phyloP scores from a whole-genome alignment of 2,113 vertebrate species.

The Rhabdornis inornatus region DNA sequence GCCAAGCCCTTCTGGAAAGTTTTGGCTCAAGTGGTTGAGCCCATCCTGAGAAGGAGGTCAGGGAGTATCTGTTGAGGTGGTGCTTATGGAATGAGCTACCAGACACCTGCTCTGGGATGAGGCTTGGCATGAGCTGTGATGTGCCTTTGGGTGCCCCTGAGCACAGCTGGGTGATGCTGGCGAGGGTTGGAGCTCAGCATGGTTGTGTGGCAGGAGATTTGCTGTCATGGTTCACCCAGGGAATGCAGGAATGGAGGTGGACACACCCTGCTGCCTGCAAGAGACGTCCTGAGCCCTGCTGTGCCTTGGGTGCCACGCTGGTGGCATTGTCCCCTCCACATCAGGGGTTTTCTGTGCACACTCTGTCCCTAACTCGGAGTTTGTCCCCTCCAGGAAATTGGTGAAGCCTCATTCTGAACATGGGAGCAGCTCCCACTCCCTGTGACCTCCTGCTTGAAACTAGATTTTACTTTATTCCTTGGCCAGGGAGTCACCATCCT shows the following conservation, averaged over 20 bases:
- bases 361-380: neutral
- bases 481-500: neutral
- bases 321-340: rapidly evolving
- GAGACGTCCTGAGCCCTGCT: neutral
- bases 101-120: neutral
- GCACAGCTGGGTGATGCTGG: rapidly evolving
- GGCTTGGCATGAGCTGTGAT: neutral
- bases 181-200: rapidly evolving
- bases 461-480: neutral
- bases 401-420: neutral
- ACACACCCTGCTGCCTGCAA: neutral
- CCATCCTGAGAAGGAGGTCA: neutral
- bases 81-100: neutral
- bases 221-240: neutral
- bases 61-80: neutral
- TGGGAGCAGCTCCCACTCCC: neutral
- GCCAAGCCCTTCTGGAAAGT: neutral
- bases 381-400: neutral
- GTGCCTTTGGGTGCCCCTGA: neutral
- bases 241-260: neutral
- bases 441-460: neutral
- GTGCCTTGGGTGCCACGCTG: rapidly evolving
- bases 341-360: rapidly evolving
- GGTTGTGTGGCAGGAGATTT: neutral
- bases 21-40: neutral